Evolutionary conservation across 1,140 invertebrate genomes (phyloP).

Genomic region (Eurytemora carolleeae): DNA sequence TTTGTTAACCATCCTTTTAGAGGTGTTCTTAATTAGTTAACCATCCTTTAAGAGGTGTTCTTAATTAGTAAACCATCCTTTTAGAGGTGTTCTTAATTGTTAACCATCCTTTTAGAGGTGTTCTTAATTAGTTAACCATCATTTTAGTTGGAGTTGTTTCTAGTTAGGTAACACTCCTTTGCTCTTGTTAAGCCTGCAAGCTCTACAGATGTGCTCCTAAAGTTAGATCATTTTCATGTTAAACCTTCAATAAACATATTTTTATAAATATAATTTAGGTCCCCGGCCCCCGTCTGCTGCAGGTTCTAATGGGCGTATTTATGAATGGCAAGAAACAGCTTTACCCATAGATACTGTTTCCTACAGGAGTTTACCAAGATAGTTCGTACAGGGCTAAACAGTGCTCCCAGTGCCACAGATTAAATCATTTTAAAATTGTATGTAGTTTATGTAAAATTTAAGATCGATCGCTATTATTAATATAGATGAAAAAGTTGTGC

Average conservation of each 20-base stretch:
- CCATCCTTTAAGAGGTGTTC: not conserved
- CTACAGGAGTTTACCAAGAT: not conserved
- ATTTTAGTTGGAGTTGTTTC: not conserved
- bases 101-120: too few species aligned
- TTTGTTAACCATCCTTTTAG: not conserved
- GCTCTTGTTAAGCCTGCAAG: too few species aligned
- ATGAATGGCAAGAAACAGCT: not conserved
- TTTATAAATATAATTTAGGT: not conserved
- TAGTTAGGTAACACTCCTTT: not conserved
- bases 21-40: not conserved
- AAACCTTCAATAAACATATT: not conserved
- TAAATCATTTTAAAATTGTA: too few species aligned
- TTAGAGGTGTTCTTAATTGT: too few species aligned
- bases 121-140: not conserved
- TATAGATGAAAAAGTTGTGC: too few species aligned
- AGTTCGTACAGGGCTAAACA: too few species aligned
- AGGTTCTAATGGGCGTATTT: too few species aligned
- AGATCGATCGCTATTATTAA: too few species aligned
- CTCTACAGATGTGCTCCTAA: too few species aligned
- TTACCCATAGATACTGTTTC: not conserved
- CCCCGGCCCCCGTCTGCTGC: too few species aligned
- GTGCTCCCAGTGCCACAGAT: too few species aligned
- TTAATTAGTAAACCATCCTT: not conserved
- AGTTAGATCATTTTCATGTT: not conserved
- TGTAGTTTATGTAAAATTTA: too few species aligned